phyloP scores from a whole-genome alignment of 2,888 invertebrate genomes.

The Dione vanillae region DNA sequence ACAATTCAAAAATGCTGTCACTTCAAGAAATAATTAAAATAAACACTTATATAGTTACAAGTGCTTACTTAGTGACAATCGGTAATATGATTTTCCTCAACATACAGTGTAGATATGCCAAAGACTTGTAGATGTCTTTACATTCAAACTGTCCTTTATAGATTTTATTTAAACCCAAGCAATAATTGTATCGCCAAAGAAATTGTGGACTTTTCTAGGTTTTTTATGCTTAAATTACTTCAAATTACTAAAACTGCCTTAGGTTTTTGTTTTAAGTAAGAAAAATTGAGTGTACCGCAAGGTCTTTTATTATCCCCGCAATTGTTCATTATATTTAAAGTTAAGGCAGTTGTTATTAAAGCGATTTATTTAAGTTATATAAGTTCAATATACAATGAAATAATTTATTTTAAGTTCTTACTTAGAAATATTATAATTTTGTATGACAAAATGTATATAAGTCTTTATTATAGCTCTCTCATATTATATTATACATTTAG shows the following conservation, averaged over 20 bases:
- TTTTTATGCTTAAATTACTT: constrained; percentile 31
- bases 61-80: constrained; percentile 36
- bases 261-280: constrained; percentile 10
- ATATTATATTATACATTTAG: constrained; percentile 9
- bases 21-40: no score
- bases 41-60: not conserved
- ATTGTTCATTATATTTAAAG: not conserved
- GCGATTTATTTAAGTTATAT: constrained; percentile 24
- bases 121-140: constrained; percentile 72
- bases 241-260: constrained; percentile 29
- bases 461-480: constrained; percentile 14
- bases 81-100: constrained; percentile 59
- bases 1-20: no score
- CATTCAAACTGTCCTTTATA: constrained; percentile 50
- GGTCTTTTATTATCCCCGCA: not conserved
- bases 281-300: constrained; percentile 13
- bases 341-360: constrained; percentile 5
- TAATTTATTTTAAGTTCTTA: constrained; percentile 29
- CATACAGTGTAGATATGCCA: constrained; percentile 83
- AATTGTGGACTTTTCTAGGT: constrained; percentile 61
- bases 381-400: constrained; percentile 31
- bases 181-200: constrained; percentile 74
- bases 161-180: constrained; percentile 56
- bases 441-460: constrained; percentile 28
- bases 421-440: constrained; percentile 20